Base-by-base conservation (phyloP, 2,888 invertebrate species). In the Epinotia brunnichana region DNA sequence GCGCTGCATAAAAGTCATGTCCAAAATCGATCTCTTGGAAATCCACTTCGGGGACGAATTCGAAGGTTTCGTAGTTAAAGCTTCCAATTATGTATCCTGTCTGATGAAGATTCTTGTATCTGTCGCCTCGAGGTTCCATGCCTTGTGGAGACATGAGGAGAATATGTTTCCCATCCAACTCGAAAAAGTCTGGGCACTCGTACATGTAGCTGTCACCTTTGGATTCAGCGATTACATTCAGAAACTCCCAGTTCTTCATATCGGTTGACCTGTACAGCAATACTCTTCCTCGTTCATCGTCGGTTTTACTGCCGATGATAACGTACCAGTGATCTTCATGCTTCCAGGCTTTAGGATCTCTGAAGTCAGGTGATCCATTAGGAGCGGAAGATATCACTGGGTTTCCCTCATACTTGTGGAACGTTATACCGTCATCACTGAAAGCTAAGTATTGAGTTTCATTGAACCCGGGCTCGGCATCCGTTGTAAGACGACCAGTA, bases 171-270 rank as follows among this genome's bases (percentile, higher is more conserved):
- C 91, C 91, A 44, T 88, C 83, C 3, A 94, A 78, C 75, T 93
- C 89, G 41, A 94, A 94, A 72, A 94, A 90, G 75, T 94, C 94
- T 0, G 94, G 94, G 75, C 94, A 94, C 76, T 94, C 94, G 92
- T 93, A 94, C 92, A 94, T 93, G 69, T 90, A 92, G 0, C 90
- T 76, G 17, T 85, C 83, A 15, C 87, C 89, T 3, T 85, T 79
- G 1, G 92, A 89, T 78, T 91, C 90, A 48, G 82, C 92, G 2
- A 93, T 72, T 10, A 90, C 85, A 7, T 78, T 83, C 56, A 92
- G 77, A 60, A 87, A 92, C 59, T 90, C 89, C 93, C 93, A 93
- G 13, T 75, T 80, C 53, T 81, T 80, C 77, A 94, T 76, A 76
- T 94, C 87, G 11, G 70, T 63, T 0, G 94, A 94, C 76, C 90